Base-by-base conservation (phyloP, 2,113 vertebrate genomes). In the Aythya baeri region DNA sequence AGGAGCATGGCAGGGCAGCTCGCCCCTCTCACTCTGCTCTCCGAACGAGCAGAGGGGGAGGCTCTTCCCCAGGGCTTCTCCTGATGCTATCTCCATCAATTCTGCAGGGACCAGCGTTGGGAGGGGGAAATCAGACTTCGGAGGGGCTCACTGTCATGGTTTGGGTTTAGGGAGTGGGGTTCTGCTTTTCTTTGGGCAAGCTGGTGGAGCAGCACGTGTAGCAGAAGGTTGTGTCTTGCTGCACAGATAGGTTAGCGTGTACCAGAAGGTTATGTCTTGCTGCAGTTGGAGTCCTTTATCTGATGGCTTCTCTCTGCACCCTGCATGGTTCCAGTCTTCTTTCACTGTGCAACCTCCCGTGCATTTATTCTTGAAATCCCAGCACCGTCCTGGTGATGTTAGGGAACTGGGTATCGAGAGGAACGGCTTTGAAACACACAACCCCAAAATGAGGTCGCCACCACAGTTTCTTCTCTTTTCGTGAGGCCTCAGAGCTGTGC, bases 81-180 rank as follows among this genome's bases (percentile, higher is more conserved):
- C 6, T 73, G 18, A 20, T 0, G 6, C 9, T 68, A 16, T 13
- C 26, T 83, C 38, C 1, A 4, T 34, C 18, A 16, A 0, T 88
- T 26, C 76, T 92, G 17, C 52, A 63, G 91, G 61, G 31, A 74
- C 18, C 0, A 0, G 25, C 5, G 3, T 18, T 0, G 2, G 34
- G 32, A 29, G 91, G 21, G 21, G 67, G 17, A 31, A 38, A 29
- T 61, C 20, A 8, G 4, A 63, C 38, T 76, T 75, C 26, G 68
- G 66, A 72, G 22, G 31, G 59, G 11, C 8, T 94, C 6, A 4
- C 43, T 46, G 43, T 67, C 16, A 32, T 18, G 11, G 65, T n/a
- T 91, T 77, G 63, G 46, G 31, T 80, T 96, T 90, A 74, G 50
- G 46, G 59, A 71, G n/a, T 5, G 6, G 11, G 17, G 17, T 31